These are phyloP conservation scores for Hoplias malabaricus DNA, from an alignment of 2,113 vertebrate genomes.

Conservation along the genomic window DNA sequence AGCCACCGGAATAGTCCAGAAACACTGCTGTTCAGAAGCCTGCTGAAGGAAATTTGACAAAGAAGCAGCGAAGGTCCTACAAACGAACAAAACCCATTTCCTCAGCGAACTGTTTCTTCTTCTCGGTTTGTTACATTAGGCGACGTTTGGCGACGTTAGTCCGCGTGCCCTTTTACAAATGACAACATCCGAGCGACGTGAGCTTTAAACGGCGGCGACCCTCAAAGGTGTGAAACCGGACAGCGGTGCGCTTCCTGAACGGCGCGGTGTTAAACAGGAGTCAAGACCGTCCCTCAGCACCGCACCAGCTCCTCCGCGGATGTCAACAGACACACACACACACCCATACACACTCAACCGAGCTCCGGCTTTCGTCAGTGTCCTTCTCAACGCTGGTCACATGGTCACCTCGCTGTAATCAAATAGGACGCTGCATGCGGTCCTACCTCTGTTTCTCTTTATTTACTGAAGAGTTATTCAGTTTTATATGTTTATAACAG, in stretches of 20 bases:
- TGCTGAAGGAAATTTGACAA: not conserved
- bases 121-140: not conserved
- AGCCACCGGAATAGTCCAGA: not conserved
- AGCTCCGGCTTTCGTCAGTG: constrained; percentile 25
- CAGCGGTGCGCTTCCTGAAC: not conserved
- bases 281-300: constrained; percentile 12
- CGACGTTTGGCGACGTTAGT: not conserved
- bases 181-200: not conserved
- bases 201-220: constrained; percentile 1
- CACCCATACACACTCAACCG: not conserved
- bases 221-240: not conserved
- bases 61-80: not conserved
- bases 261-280: not conserved
- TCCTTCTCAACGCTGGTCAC: constrained; percentile 19
- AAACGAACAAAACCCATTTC: not conserved
- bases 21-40: not conserved
- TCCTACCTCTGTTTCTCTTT: constrained; percentile 7
- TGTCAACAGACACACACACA: not conserved
- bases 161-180: not conserved
- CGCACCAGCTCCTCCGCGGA: not conserved
- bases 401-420: not conserved
- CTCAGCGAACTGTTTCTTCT: not conserved
- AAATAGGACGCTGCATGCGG: not conserved
- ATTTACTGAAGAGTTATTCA: no score
- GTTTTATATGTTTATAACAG: constrained; percentile 19